Base-by-base conservation (phyloP, 2,797 vertebrate species). In the Sandelia bainsii region DNA sequence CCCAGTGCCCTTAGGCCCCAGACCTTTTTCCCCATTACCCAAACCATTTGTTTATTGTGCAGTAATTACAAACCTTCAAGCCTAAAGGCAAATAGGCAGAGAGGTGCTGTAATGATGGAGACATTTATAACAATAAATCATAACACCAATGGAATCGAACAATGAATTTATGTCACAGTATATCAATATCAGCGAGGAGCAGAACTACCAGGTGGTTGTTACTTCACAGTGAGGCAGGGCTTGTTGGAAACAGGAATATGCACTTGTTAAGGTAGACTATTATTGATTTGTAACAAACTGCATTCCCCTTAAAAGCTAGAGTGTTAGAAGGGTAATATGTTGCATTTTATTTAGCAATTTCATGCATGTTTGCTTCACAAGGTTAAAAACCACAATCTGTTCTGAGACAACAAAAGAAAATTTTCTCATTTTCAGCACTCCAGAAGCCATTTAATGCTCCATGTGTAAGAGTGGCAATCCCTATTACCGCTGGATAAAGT, bases 401-500 rank as follows among this genome's bases (percentile, higher is more conserved):
- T 87, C 90, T 80, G 86, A 91, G 89, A 91, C 81, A 74, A 79
- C 53, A 79, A 85, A 85, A 88, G 73, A 85, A 87, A 63, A 77
- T 83, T 39, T 85, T 86, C 91, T 91, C 84, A 91, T 93, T 92
- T 91, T 82, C 85, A 91, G 86, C 91, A 92, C 91, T 93, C 91
- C 85, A 94, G 89, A 91, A 92, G 87, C 90, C 87, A 93, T 93
- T 91, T 91, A 92, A 90, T 92, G 88, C 77, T 90, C 91, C 82
- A 89, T 82, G 84, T 91, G 92, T 91, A 87, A 88, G 92, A 93
- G 87, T 90, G 88, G 91, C 93, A 93, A 94, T 95, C 93, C 92
- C 91, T 93, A 94, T 94, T 93, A 94, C 91, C 85, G 85, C 93
- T 94, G 92, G 93, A 95, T 95, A 94, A 95, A 95, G 94, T 95